Base-by-base conservation (phyloP, 2,888 invertebrate genomes). In the Erebia palarica region DNA sequence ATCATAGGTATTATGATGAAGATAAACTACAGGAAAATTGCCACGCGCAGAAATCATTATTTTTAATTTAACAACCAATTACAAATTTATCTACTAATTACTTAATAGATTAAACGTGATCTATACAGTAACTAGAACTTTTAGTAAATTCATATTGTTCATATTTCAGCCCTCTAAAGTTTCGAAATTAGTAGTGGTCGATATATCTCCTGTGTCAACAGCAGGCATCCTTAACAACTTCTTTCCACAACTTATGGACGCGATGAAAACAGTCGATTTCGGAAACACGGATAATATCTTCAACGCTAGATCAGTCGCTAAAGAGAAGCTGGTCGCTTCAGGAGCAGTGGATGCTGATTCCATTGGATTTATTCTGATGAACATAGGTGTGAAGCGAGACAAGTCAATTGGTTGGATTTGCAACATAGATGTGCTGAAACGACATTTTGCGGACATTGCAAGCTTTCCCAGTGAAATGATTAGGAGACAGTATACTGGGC, bases 121-220 rank as follows among this genome's bases (percentile, higher is more conserved):
- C 36, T 7, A 36, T 7, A 5, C 36, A 27, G 36, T 36, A 36
- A 36, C 36, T 36, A 36, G 7, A 36, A 36, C 36, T 36, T 36
- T 7, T 36, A 36, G 7, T 36, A 7, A 18, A 57, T 57, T 57
- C 9, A 4, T 44, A 44, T 61, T 14, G 11, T 16, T 16, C 16
- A 60, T 11, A 44, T 89, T 88, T 51, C 85, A 94, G 94, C 94
- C 95, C 16, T 79, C 89, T 5, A 82, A 94, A 74, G 92, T 96
- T 1, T 90, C 94, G 36, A 94, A 94, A 75, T 85, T 96, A 66
- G 84, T 96, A n/a, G 94, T 96, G 7, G 95, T 95, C 18, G 96
- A 96, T 80, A 95, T 96, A 78, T 95, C 96, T 0, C 96, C 96
- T 0, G 81, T 94, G 1, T 89, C 94, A 36, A 89, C 90, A 0